phyloP scores from a whole-genome alignment of 1,140 invertebrate genomes.

The Meloidogyne exigua region DNA sequence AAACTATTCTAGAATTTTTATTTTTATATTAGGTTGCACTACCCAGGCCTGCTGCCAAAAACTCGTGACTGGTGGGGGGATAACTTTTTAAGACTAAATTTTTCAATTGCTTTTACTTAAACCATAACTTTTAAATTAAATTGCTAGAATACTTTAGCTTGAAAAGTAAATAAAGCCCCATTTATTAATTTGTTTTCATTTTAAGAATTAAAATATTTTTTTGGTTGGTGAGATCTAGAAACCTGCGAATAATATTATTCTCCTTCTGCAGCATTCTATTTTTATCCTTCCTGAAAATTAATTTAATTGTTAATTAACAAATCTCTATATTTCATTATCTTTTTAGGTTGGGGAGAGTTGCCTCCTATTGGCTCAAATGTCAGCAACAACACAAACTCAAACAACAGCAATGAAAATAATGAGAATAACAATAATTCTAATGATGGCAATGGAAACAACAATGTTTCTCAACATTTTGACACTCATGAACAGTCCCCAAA shows the following conservation, averaged over 20 bases:
- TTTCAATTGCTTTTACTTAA: no score
- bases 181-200: no score
- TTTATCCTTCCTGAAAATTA: no score
- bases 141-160: no score
- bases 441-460: neutral
- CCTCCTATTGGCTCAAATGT: constrained; percentile 12
- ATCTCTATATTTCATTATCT: neutral
- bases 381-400: constrained; percentile 1
- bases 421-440: constrained; percentile 1
- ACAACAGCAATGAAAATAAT: neutral
- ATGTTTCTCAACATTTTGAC: constrained; percentile 1
- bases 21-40: neutral
- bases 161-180: no score
- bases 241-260: no score
- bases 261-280: no score
- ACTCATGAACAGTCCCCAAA: neutral
- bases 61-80: neutral
- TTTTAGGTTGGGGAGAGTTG: constrained; percentile 19
- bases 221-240: no score
- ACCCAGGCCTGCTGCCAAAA: neutral
- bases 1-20: constrained; percentile 1
- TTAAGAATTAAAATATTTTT: no score
- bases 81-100: no score
- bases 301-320: neutral
- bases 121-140: no score